Base-by-base conservation (phyloP, 2,888 invertebrate species). In the Ennomos quercinarius region DNA sequence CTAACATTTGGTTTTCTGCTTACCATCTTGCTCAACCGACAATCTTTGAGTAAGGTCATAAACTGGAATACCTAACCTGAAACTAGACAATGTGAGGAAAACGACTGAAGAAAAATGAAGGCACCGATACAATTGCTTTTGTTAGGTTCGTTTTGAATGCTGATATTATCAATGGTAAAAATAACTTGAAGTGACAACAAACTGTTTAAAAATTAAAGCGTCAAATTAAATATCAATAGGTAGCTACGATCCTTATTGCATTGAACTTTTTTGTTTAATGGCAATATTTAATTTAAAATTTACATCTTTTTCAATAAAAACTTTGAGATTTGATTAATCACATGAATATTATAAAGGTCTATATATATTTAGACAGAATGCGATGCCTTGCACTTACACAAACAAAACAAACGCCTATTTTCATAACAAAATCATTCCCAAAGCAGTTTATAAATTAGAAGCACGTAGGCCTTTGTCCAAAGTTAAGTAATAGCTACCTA, bases 401-500 rank as follows among this genome's bases (percentile, higher is more conserved):
- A 17, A 17, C 27, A 6, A 27, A 27, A 27, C 27, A 27, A 27
- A 27, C 5, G 27, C 3, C 27, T 6, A 6, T 27, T 27, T 27
- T 27, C 27, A 27, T 27, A 27, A 27, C 6, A 27, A 17, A 17
- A 17, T 17, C 3, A 27, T 27, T 6, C 27, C 54, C 49, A 56
- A n/a, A 27, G 10, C 49, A 39, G 36, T 40, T 58, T 39, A 56
- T 44, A 44, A 44, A 56, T 56, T 44, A 27, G 48, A 47, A 57
- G 48, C 66, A 68, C 68, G 66, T 63, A 54, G 40, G 35, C 64
- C 72, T 76, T 77, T 74, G 70, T 71, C 52, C 57, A 56, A 27
- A 60, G 64, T 76, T 68, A 71, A 68, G 73, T 76, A 74, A 76
- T 68, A 70, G 43, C 46, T 66, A 66, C 68, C 46, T 66, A 66